These are phyloP conservation scores for Sinodicranocentrus sp. DNA, from an alignment of 2,888 invertebrate species.

Conservation along the genomic window DNA sequence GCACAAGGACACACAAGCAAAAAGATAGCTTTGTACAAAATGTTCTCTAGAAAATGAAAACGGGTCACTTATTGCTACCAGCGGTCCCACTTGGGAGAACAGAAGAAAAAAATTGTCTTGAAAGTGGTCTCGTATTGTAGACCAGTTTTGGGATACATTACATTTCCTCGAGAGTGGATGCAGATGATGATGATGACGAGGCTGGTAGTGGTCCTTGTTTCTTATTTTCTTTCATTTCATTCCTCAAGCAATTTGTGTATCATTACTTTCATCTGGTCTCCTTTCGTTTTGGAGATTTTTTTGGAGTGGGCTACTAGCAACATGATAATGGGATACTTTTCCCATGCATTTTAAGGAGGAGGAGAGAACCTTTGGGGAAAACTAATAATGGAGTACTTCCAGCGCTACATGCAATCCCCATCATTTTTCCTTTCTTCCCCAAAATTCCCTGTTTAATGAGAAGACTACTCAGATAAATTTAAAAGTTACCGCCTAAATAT, in stretches of 20 bases:
- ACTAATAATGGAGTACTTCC: slow-evolving; percentile 25
- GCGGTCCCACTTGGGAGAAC: slow-evolving; percentile 17
- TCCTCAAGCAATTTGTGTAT: slow-evolving; percentile 54
- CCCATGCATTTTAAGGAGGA: too few species aligned
- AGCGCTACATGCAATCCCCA: slow-evolving; percentile 18
- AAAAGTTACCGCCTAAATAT: too few species aligned
- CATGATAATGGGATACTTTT: neutral
- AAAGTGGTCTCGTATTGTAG: neutral
- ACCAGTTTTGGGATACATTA: too few species aligned
- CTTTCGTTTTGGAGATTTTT: slow-evolving; percentile 1
- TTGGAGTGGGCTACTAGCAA: too few species aligned
- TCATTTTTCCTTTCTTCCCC: slow-evolving; percentile 8
- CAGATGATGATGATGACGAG: neutral
- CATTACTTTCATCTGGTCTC: slow-evolving; percentile 61
- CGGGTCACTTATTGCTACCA: slow-evolving; percentile 30
- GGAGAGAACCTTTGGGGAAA: slow-evolving; percentile 17
- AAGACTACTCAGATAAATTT: too few species aligned
- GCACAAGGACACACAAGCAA: neutral
- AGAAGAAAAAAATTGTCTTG: slow-evolving; percentile 9
- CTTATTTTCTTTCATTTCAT: slow-evolving; percentile 27
- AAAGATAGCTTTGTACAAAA: neutral
- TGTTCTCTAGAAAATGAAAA: neutral
- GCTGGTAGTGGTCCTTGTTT: slow-evolving; percentile 7
- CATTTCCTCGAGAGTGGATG: too few species aligned
- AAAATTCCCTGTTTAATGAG: too few species aligned